A percentile compares a stretch with the other conserved stretches of the same genome.
These are phyloP conservation scores for Desmodus rotundus DNA, from an alignment of 2,113 vertebrate genomes.

Conservation along the genomic window DNA sequence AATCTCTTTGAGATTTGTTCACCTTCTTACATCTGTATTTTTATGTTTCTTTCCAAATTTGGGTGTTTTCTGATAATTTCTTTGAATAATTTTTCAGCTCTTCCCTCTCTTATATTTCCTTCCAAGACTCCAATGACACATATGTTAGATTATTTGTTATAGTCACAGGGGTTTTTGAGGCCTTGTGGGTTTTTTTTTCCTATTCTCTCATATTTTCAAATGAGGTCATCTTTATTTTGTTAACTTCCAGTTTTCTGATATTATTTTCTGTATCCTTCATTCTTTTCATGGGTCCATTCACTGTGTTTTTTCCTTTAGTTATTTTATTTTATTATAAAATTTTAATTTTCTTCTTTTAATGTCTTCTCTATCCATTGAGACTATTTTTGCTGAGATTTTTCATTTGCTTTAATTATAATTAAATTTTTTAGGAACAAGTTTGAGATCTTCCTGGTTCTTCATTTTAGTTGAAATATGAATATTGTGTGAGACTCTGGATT, in stretches of 20 bases:
- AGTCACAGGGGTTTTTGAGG: neutral
- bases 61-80: neutral
- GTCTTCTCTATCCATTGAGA: neutral
- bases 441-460: neutral
- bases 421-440: neutral
- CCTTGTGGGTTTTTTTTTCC: neutral
- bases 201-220: neutral
- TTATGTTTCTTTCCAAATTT: neutral
- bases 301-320: neutral
- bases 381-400: neutral
- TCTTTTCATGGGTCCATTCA: neutral
- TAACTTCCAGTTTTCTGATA: neutral
- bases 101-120: neutral
- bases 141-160: neutral
- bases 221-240: neutral
- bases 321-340: neutral
- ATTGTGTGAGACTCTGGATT: neutral
- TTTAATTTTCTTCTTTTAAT: neutral
- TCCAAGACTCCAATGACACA: neutral
- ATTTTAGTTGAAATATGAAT: neutral
- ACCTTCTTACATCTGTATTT: neutral
- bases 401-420: neutral
- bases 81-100: neutral
- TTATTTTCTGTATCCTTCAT: neutral
- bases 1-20: neutral